phyloP scores from a whole-genome alignment of 1,140 invertebrate genomes.

The Steinernema feltiae region DNA sequence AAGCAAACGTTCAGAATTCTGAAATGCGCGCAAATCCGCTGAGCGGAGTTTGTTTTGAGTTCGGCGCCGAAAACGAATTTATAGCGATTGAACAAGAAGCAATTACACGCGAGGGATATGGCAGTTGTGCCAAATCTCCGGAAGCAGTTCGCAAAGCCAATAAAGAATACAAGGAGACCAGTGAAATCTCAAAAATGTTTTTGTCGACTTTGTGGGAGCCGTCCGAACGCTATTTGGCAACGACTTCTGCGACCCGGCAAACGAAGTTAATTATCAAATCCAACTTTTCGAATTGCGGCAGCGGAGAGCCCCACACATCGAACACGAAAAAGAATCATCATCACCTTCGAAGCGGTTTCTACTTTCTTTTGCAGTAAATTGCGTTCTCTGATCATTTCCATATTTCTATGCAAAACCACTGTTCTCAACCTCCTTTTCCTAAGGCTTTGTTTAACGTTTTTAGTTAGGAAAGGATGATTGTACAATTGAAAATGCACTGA shows the following conservation, averaged over 20 bases:
- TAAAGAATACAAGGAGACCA: neutral
- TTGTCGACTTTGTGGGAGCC: neutral
- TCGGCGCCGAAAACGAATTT: too few species aligned
- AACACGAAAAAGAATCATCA: neutral
- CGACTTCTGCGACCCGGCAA: neutral
- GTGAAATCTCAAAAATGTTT: neutral
- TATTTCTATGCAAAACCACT: too few species aligned
- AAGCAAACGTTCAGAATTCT: neutral
- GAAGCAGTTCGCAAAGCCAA: neutral
- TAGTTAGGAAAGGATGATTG: too few species aligned
- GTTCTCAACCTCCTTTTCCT: too few species aligned
- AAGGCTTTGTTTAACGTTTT: too few species aligned
- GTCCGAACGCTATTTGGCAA: neutral
- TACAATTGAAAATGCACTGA: too few species aligned
- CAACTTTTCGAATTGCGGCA: neutral
- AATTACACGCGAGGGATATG: too few species aligned
- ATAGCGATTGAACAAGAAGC: too few species aligned
- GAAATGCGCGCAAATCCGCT: too few species aligned
- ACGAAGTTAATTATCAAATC: conserved; percentile 12
- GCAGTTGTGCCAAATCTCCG: neutral
- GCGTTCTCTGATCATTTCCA: too few species aligned
- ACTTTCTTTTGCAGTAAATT: neutral
- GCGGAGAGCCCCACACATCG: neutral
- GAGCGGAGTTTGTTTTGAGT: too few species aligned
- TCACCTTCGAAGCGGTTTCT: neutral